These are phyloP conservation scores for Rhingia campestris DNA, from an alignment of 2,888 invertebrate species.

Conservation along the genomic window DNA sequence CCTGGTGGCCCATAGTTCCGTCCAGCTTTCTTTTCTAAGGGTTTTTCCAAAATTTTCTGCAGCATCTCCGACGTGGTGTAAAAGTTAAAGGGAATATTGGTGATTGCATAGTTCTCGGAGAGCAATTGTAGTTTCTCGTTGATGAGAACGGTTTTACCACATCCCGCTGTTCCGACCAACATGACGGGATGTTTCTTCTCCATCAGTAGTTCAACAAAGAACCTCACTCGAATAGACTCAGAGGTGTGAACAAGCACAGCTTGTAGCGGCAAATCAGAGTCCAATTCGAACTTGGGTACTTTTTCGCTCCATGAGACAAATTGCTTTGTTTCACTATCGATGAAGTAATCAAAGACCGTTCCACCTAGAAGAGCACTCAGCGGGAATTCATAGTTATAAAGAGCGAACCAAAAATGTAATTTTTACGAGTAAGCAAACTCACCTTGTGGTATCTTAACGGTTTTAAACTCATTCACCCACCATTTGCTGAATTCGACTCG, in stretches of 20 bases:
- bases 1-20: slow-evolving; percentile 98
- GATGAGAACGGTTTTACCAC: slow-evolving; percentile 94
- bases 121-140: slow-evolving; percentile 88
- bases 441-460: slow-evolving; percentile 91
- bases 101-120: slow-evolving; percentile 92
- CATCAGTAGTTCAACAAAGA: slow-evolving; percentile 94
- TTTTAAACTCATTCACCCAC: slow-evolving; percentile 98
- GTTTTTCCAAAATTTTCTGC: slow-evolving; percentile 95
- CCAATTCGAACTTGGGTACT: slow-evolving; percentile 94
- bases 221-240: slow-evolving; percentile 95
- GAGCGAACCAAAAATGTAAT: background rate
- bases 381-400: background rate
- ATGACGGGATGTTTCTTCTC: slow-evolving; percentile 95
- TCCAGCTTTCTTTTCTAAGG: slow-evolving; percentile 97
- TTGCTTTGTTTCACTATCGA: slow-evolving; percentile 94
- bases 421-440: slow-evolving; percentile 51
- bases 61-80: slow-evolving; percentile 97
- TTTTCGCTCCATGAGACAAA: slow-evolving; percentile 95
- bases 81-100: slow-evolving; percentile 97
- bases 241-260: slow-evolving; percentile 96
- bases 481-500: slow-evolving; percentile 96
- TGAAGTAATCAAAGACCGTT: slow-evolving; percentile 97
- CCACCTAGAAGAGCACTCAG: slow-evolving; percentile 85
- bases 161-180: slow-evolving; percentile 96
- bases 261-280: slow-evolving; percentile 95